Base-by-base conservation (phyloP, 2,113 vertebrate species). In the Rallus limicola region DNA sequence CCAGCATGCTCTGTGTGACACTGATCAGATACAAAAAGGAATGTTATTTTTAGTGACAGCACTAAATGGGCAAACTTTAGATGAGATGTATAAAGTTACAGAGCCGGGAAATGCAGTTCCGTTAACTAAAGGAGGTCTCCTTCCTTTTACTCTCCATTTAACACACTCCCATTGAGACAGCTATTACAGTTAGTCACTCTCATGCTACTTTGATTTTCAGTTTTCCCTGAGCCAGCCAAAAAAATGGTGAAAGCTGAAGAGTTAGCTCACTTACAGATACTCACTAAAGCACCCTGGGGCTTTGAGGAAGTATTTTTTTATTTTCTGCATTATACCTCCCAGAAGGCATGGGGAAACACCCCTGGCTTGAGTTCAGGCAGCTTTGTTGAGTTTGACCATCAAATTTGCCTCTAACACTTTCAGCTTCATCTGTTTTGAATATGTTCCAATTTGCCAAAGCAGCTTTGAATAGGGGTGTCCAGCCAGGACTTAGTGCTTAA, bases 11-110 rank as follows among this genome's bases (percentile, higher is more conserved):
- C 48, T 88, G 38, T 59, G n/a, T 10, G 2, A 21, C 25, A 3
- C 11, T 38, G 59, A 67, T 81, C 62, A 53, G 68, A 71, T 33
- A 56, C 2, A 7, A 65, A 76, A 76, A 44, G 21, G 25, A 86
- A 60, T 29, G 42, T 52, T 90, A 80, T 90, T 88, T 95, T 92
- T 92, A 92, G 68, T 56, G 82, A 44, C 52, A 80, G 42, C n/a
- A 91, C 9, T 23, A 86, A 87, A 55, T 3, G 3, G 75, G n/a
- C 16, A 68, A 74, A 64, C 86, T 97, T 93, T 86, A 93, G 55
- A 50, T 64, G 12, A 53, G 28, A 36, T 56, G 4, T 56, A 53
- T 60, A 16, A 83, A 81, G 52, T 71, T 70, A 60, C 15, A 86
- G 56, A 60, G 42, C 16, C 33, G 36, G 18, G n/a, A 93, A 86